Evolutionary conservation across 35 echinoderm and acorn worm species (phyloP), one percentile per base, ranked within the genome.

Genomic region (Anneissia japonica): DNA sequence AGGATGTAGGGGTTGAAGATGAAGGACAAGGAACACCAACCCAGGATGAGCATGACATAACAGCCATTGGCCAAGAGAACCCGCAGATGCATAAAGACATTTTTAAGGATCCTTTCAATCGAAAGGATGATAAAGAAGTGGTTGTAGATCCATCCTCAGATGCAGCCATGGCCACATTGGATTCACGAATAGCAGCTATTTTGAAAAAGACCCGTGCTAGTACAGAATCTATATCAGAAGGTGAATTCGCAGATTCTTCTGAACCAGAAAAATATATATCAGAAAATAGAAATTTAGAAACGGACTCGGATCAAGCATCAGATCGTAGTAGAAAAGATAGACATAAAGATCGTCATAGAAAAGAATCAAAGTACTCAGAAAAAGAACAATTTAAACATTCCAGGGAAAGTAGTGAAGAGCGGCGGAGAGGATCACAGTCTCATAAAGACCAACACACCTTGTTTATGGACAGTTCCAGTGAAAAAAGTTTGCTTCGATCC

Each of bases 11-110:
- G 2, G 51, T 64, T 64, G 51, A 64, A 16, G 51, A 64, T 64
- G 51, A 64, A 19, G 51, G 51, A 2, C 51, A 64, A 23, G 51
- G 6, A 16, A 64, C 51, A 64, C 55, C 26, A 84, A 74, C 35
- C 28, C 84, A 77, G 32, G 77, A 45, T 41, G 73, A 76, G 46
- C 73, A 75, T 31, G 73, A 76, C 35, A 31, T 79, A 26, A 79
- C 37, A 14, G 7, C 76, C 3, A 79, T 79, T 7, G 76, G 17
- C 9, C 32, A 84, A 26, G 46, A 40, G 37, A 72, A 84, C 73
- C 10, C 35, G 30, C 34, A 86, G 17, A 77, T 73, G 45, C 35
- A 85, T 17, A 86, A 77, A 35, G 40, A 39, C 35, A 86, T 77
- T 39, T 16, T 16, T 11, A 86, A 75, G n/a, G 73, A 86, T 23